Evolutionary conservation across 2,888 invertebrate genomes (phyloP), one percentile per base, ranked within the genome.

Genomic region (Cheilosia soror): DNA sequence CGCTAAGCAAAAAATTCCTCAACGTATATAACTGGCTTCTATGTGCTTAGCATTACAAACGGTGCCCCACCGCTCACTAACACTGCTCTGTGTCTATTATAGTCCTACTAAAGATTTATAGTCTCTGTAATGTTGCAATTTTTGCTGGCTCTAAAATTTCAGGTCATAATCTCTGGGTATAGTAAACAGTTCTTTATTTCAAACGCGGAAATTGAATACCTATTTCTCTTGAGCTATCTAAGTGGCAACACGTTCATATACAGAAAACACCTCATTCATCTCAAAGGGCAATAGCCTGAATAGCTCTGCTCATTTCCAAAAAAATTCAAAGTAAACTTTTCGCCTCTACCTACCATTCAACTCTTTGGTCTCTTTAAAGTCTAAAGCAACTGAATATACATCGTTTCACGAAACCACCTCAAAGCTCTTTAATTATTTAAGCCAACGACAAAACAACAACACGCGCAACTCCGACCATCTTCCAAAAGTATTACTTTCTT

Each of bases 401-500:
- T 13, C n/a, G 6, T n/a, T 53, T 31, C 53, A 1, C 63, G 51
- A 69, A 69, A 51, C 69, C 27, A 44, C 81, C 55, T 29, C 62
- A 76, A 69, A 51, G 58, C 63, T 13, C 27, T 37, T 82, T 62
- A 72, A 82, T 82, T 72, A 82, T 82, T 82, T 66, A 82, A 82
- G 71, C 65, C 51, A 62, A 55, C 9, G 33, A 33, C 31, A 60
- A 65, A 51, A 29, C n/a, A 57, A 69, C 4, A 20, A 20, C 20
- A 20, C 20, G 20, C 20, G 20, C 20, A 20, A 20, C 20, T 20
- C 33, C 44, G 15, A 82, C 71, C 71, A 60, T 77, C 66, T 53
- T 82, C 66, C 55, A 77, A 72, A 77, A 53, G 51, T 66, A 82
- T 72, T 82, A 82, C 77, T 82, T 82, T 72, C 66, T 29, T 76